phyloP scores from a whole-genome alignment of 2,113 vertebrate species.

The Dendropsophus ebraccatus region DNA sequence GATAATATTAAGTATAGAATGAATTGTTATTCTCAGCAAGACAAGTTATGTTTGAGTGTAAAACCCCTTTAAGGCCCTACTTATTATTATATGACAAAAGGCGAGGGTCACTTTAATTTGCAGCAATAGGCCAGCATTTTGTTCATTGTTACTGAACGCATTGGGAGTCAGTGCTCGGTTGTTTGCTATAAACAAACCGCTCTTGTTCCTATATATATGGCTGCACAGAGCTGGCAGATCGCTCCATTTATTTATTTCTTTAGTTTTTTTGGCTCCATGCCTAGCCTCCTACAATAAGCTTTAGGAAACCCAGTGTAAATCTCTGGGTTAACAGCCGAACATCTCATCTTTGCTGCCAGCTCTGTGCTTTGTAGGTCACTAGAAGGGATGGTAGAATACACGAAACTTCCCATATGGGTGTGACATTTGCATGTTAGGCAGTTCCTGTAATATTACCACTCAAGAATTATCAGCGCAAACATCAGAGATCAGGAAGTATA shows the following conservation, averaged over 20 bases:
- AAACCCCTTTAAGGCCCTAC: background rate
- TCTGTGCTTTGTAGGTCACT: slow-evolving; percentile 36
- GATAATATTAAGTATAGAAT: too few species aligned
- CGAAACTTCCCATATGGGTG: slow-evolving; percentile 40
- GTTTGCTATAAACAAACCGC: background rate
- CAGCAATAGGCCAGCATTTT: background rate
- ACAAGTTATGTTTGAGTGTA: too few species aligned
- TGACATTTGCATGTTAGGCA: slow-evolving; percentile 1
- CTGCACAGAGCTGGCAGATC: slow-evolving; percentile 13
- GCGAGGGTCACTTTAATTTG: background rate
- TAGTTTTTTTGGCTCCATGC: slow-evolving; percentile 18
- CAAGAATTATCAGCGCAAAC: slow-evolving; percentile 6
- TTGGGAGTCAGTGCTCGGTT: background rate
- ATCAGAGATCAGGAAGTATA: slow-evolving; percentile 25
- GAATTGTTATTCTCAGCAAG: too few species aligned
- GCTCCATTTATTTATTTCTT: too few species aligned
- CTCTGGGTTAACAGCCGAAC: slow-evolving; percentile 9
- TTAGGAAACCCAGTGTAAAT: slow-evolving; percentile 51
- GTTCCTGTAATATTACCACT: slow-evolving; percentile 7
- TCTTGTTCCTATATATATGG: slow-evolving; percentile 4
- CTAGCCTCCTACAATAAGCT: slow-evolving; percentile 27
- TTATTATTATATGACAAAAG: background rate
- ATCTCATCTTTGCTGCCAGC: slow-evolving; percentile 20
- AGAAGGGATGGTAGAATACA: slow-evolving; percentile 30
- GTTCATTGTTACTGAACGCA: background rate